phyloP scores from a whole-genome alignment of 1,140 invertebrate species.

The Aphis gossypii region DNA sequence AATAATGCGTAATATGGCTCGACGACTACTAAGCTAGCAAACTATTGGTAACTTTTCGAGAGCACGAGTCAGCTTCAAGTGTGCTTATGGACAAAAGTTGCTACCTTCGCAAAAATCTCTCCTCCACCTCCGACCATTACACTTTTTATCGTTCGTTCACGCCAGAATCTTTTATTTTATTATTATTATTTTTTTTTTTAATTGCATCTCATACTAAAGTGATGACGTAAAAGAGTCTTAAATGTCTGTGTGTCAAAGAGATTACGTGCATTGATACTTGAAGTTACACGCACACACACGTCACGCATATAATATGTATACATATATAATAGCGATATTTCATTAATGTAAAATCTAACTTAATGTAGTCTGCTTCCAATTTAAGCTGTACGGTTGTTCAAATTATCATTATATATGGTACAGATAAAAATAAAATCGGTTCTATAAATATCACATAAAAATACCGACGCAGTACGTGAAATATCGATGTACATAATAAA shows the following conservation, averaged over 20 bases:
- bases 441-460: background rate
- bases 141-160: conserved; percentile 31
- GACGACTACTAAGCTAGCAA: conserved; percentile 34
- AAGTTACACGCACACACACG: background rate
- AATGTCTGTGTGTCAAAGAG: conserved; percentile 41
- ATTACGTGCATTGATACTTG: conserved; percentile 41
- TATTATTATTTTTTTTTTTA: conserved; percentile 38
- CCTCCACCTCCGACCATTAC: too few species aligned
- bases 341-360: conserved; percentile 3
- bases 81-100: conserved; percentile 37
- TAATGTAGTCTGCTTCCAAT: background rate
- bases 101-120: conserved; percentile 39
- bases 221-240: conserved; percentile 46
- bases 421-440: background rate
- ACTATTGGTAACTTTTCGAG: conserved; percentile 34
- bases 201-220: conserved; percentile 42
- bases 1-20: conserved; percentile 42
- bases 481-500: background rate
- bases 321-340: background rate
- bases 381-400: background rate
- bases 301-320: background rate
- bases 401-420: background rate
- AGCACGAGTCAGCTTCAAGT: conserved; percentile 38
- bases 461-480: background rate
- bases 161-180: conserved; percentile 22